Conservation (phyloP, 1,140 invertebrate genomes). For the Drosophila sturtevanti region DNA sequence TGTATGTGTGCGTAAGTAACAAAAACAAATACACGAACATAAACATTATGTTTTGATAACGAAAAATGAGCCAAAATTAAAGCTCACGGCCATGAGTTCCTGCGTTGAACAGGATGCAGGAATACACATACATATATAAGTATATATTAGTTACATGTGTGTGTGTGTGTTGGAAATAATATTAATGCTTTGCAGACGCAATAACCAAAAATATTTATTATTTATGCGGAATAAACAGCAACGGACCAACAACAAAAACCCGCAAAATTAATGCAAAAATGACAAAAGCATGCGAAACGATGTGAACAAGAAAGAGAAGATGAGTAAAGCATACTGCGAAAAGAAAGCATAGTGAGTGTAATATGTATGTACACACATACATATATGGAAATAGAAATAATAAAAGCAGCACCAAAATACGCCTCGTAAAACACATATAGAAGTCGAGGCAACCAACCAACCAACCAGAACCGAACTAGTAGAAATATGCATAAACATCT, state of each 20-base stretch:
- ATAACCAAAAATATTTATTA: conserved; percentile 81
- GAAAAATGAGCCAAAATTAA: conserved; percentile 80
- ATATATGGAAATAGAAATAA: conserved; percentile 52
- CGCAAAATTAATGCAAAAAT: conserved; percentile 78
- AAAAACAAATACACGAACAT: conserved; percentile 65
- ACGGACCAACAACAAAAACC: conserved; percentile 49
- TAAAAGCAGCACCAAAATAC: conserved; percentile 44
- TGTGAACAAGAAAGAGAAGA: conserved; percentile 41
- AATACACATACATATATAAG: conserved; percentile 9
- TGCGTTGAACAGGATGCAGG: conserved; percentile 61
- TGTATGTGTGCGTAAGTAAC: conserved; percentile 38
- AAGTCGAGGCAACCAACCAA: conserved; percentile 13
- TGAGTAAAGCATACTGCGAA: background rate
- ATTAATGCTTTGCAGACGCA: conserved; percentile 79
- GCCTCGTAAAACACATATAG: conserved; percentile 45
- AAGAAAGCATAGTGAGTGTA: conserved; percentile 26
- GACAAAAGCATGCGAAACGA: conserved; percentile 64
- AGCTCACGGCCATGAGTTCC: conserved; percentile 66
- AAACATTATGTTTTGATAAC: conserved; percentile 73
- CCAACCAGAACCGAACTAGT: background rate
- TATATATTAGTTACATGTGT: conserved; percentile 8
- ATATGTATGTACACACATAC: too few species aligned
- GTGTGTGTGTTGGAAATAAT: conserved; percentile 56
- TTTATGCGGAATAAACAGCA: conserved; percentile 80
- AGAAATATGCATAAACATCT: conserved; percentile 53